A percentile compares a stretch with the other conserved stretches of the same genome.
Conservation (phyloP, 2,797 vertebrate genomes). For the Alexandromys oeconomus region DNA sequence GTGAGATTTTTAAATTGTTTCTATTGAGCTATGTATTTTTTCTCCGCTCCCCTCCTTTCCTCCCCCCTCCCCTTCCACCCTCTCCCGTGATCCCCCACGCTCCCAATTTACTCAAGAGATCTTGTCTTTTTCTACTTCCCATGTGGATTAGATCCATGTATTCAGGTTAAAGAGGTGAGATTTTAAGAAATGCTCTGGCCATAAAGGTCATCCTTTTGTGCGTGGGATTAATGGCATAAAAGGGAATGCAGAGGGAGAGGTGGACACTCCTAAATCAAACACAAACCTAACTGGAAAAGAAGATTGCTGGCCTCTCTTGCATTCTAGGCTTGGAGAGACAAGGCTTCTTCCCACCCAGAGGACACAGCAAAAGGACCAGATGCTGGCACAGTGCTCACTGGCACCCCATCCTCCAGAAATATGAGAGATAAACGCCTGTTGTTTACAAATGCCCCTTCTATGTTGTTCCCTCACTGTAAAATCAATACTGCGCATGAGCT, state of each 20-base stretch:
- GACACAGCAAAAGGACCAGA: neutral
- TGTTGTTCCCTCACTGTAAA: neutral
- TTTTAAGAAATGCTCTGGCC: neutral
- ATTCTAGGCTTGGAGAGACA: neutral
- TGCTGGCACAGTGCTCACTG: neutral
- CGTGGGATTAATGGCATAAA: neutral
- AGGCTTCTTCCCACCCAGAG: neutral
- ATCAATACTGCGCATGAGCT: neutral
- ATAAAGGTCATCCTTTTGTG: neutral
- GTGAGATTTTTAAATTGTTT: neutral
- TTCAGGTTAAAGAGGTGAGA: neutral
- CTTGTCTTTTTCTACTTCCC: too few species aligned
- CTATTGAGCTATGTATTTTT: too few species aligned
- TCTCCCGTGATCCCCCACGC: too few species aligned
- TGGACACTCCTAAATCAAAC: neutral
- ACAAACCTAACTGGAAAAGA: neutral
- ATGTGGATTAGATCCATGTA: too few species aligned
- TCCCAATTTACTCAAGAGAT: too few species aligned
- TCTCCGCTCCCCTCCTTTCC: too few species aligned
- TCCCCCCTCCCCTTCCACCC: too few species aligned
- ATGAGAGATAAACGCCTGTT: neutral
- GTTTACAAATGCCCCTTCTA: neutral
- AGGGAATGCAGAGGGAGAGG: too few species aligned
- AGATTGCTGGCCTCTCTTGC: neutral
- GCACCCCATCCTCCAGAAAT: neutral